These are phyloP conservation scores for Platalea minor DNA, from an alignment of 2,797 vertebrate species.

Conservation along the genomic window DNA sequence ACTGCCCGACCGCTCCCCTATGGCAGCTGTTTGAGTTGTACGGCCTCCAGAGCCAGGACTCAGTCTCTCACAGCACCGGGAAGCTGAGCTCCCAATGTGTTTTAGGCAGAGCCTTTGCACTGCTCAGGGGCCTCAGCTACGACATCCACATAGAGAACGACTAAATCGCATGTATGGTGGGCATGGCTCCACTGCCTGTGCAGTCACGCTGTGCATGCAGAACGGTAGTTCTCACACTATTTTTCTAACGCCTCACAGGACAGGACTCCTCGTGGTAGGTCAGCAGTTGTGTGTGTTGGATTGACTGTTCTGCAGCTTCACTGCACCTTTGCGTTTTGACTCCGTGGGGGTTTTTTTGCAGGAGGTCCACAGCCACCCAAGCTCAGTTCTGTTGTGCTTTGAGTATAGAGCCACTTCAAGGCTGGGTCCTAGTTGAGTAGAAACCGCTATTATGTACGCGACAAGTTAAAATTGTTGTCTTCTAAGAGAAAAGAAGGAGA, in stretches of 20 bases:
- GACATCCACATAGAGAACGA: fast-evolving
- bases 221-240: not conserved
- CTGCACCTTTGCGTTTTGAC: not conserved
- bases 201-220: not conserved
- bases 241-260: not conserved
- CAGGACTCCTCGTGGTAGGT: not conserved
- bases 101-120: not conserved
- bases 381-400: not conserved
- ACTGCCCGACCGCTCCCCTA: fast-evolving
- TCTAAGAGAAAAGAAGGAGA: not conserved
- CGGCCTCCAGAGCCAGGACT: not conserved
- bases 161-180: not conserved
- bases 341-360: fast-evolving
- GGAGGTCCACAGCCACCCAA: not conserved
- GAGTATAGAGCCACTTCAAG: not conserved
- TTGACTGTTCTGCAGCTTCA: not conserved
- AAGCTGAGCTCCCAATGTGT: not conserved
- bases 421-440: not conserved
- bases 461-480: not conserved
- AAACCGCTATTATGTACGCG: not conserved
- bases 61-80: not conserved
- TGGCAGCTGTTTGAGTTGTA: not conserved
- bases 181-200: not conserved
- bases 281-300: not conserved
- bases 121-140: not conserved